Evolutionary conservation across 2,113 vertebrate genomes (phyloP), one percentile per base, ranked within the genome.

Genomic region (Leptocoma aspasia): DNA sequence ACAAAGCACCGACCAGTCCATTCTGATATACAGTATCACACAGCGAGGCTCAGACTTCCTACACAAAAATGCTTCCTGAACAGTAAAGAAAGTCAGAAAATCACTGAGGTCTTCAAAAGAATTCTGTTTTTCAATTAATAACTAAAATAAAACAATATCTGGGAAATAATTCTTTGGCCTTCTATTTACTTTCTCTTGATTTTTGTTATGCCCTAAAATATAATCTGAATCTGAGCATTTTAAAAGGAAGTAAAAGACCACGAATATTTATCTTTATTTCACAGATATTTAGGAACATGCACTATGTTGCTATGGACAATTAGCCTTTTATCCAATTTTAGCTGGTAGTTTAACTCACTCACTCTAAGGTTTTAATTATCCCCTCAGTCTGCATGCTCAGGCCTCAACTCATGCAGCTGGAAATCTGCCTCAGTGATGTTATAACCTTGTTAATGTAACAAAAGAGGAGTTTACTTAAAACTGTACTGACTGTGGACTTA

Each of bases 371-470:
- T 98, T 98, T 98, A 98, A 98, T 98, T 98, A 98, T 98, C 96
- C 95, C 94, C 96, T 97, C 95, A 89, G 94, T 93, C 97, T 94
- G 79, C 94, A 96, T 94, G 96, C 96, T 97, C 96, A 96, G 97
- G 95, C 92, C 97, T 93, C 64, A 96, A 96, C 96, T 96, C 96
- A 93, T 98, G 97, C 97, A 98, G 98, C 97, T 98, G 98, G 98
- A 98, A 98, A 97, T 97, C 98, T 97, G 98, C 98, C 98, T 95
- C 94, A 96, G 96, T 97, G 98, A 98, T 98, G 98, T 98, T 98
- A 98, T 98, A 98, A 98, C 98, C 98, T 98, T 98, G 98, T 98
- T 98, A 98, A 98, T 98, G 98, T 98, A 98, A 98, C 98, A 98
- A 98, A 98, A 98, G 98, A 98, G 97, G 98, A 98, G 98, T 98